Evolutionary conservation across 2,888 invertebrate genomes (phyloP).

Genomic region (Epiblema foenella): DNA sequence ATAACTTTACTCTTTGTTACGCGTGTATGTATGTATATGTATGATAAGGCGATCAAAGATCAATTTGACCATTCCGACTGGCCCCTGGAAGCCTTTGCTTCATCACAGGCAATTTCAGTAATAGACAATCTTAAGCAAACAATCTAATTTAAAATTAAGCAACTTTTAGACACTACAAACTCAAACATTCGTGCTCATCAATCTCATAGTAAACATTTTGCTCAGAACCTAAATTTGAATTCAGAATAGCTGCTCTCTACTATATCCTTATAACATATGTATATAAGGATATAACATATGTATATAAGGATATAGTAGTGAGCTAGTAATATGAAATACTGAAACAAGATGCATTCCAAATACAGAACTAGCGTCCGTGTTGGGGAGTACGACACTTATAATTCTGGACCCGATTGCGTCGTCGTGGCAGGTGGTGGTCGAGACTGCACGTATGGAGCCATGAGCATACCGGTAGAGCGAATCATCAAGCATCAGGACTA

Average conservation of each 20-base stretch:
- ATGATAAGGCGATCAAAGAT: not conserved
- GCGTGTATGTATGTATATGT: not conserved
- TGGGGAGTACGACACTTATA: conserved; percentile 77
- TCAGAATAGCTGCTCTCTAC: too few relatives aligned
- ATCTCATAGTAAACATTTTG: too few relatives aligned
- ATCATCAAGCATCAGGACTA: conserved; percentile 73
- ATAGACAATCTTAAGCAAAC: too few relatives aligned
- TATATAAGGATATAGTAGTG: too few relatives aligned
- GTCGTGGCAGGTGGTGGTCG: conserved; percentile 41
- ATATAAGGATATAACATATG: too few relatives aligned
- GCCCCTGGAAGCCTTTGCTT: not conserved
- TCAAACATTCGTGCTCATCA: too few relatives aligned
- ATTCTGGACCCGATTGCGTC: conserved; percentile 68
- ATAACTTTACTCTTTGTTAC: not conserved
- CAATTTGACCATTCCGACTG: not conserved
- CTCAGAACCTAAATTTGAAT: too few relatives aligned
- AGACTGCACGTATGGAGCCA: conserved; percentile 60
- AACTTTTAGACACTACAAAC: too few relatives aligned
- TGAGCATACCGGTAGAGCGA: conserved; percentile 67
- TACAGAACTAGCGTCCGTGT: conserved; percentile 64
- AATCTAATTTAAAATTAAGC: too few relatives aligned
- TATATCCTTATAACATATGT: too few relatives aligned
- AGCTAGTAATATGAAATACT: not conserved
- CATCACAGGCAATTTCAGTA: too few relatives aligned
- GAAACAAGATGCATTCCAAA: not conserved